These are phyloP conservation scores for Lagodon rhomboides DNA, from an alignment of 2,797 vertebrate genomes.

Conservation along the genomic window DNA sequence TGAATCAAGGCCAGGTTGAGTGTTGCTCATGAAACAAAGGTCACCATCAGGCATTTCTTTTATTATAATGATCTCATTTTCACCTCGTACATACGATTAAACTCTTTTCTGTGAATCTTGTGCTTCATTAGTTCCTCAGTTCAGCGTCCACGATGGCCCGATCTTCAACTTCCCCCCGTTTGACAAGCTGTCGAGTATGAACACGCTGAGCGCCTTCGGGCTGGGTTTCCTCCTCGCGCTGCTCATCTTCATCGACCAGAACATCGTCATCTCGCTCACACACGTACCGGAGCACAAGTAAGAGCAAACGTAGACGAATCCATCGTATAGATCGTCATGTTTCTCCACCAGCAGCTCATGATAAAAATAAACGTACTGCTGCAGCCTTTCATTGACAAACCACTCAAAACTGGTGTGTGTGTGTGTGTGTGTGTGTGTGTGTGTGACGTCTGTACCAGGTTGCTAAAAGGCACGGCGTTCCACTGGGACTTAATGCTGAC, in stretches of 20 bases:
- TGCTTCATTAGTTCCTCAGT: slow-evolving; percentile 82
- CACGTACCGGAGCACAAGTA: slow-evolving; percentile 96
- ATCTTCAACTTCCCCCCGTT: slow-evolving; percentile 90
- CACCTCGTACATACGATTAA: background rate
- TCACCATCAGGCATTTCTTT: background rate
- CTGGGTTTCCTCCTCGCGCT: slow-evolving; percentile 94
- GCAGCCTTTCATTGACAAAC: slow-evolving; percentile 11
- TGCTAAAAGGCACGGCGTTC: slow-evolving; percentile 95
- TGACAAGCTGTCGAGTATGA: slow-evolving; percentile 86
- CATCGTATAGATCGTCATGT: background rate
- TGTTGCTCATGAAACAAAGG: slow-evolving; percentile 27
- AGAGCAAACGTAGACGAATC: background rate
- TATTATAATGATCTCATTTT: background rate
- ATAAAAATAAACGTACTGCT: slow-evolving; percentile 2
- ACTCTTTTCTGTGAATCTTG: background rate
- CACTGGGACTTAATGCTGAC: slow-evolving; percentile 97
- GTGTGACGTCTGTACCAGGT: slow-evolving; percentile 77
- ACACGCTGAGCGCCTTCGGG: slow-evolving; percentile 88
- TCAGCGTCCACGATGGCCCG: slow-evolving; percentile 86
- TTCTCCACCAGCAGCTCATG: background rate
- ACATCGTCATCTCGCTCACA: slow-evolving; percentile 94
- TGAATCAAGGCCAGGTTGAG: slow-evolving; percentile 21
- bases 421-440: background rate
- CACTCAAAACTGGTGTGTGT: slow-evolving; percentile 3
- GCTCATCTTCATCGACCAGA: slow-evolving; percentile 98